Conservation (phyloP, 2,113 vertebrate species). For the Rhombomys opimus region DNA sequence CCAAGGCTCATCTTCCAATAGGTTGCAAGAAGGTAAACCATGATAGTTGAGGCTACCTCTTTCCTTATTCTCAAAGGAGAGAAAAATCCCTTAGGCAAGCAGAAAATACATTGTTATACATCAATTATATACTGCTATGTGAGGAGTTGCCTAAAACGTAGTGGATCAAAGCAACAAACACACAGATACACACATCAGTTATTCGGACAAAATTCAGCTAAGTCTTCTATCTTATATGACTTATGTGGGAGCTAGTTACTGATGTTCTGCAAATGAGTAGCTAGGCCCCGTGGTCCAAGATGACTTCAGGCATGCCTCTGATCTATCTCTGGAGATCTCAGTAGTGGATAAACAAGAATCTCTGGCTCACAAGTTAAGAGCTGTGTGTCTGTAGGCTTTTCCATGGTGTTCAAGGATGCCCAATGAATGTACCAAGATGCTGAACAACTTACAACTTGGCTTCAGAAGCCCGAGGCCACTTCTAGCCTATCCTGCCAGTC, state of each 20-base stretch:
- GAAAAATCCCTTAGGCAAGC: not conserved
- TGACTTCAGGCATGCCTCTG: not conserved
- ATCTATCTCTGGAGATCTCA: not conserved
- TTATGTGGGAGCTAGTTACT: not conserved
- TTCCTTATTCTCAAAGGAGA: not conserved
- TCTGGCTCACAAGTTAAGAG: not conserved
- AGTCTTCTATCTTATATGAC: too few relatives aligned
- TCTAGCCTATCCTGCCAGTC: not conserved
- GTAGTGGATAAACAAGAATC: not conserved
- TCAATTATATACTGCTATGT: not conserved
- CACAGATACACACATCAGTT: not conserved
- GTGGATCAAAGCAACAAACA: not conserved
- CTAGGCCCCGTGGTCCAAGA: not conserved
- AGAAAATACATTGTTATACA: not conserved
- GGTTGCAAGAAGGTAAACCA: not conserved
- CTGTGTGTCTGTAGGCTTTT: not conserved
- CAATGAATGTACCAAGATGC: not conserved
- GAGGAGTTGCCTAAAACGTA: not conserved
- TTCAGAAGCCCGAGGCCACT: not conserved
- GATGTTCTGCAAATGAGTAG: not conserved
- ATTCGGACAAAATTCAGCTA: not conserved
- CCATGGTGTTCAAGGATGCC: too few relatives aligned
- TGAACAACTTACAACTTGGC: not conserved
- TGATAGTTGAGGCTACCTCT: fast-evolving
- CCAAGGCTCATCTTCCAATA: not conserved